Percentiles rank a stretch among this genome's conserved stretches.
Evolutionary conservation across 2,797 vertebrate genomes (phyloP).

Genomic region (Scarus forsteni): DNA sequence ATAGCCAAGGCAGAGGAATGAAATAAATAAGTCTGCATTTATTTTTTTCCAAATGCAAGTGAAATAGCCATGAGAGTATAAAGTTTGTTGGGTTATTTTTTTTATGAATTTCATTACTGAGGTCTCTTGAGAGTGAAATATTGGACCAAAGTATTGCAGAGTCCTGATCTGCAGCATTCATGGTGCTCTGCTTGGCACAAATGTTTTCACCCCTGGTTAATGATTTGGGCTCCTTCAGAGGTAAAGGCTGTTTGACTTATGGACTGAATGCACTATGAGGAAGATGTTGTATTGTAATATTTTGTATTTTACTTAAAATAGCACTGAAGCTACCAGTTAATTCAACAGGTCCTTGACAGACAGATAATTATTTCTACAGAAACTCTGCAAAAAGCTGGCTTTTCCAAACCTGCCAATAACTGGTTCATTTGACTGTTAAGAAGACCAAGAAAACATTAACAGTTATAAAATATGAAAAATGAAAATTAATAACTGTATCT

Average conservation of each 20-base stretch:
- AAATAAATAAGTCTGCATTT: not conserved
- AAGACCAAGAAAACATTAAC: too few relatives aligned
- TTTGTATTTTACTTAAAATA: not conserved
- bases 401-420: too few relatives aligned
- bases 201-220: conserved; percentile 45
- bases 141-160: conserved; percentile 23
- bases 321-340: not conserved
- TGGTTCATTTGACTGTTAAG: too few relatives aligned
- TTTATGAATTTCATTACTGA: conserved; percentile 32
- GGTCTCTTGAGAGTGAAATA: conserved; percentile 19
- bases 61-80: conserved; percentile 31
- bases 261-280: conserved; percentile 14
- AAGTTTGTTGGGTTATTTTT: conserved; percentile 25
- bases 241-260: conserved; percentile 16
- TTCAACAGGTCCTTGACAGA: not conserved
- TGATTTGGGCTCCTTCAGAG: conserved; percentile 17
- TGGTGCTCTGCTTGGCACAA: conserved; percentile 24
- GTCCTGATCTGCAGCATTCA: conserved; percentile 9
- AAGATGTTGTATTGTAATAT: not conserved
- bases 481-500: too few relatives aligned
- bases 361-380: not conserved
- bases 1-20: conserved; percentile 8
- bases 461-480: too few relatives aligned
- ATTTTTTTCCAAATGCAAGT: conserved; percentile 26
- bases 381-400: not conserved